Base-by-base conservation (phyloP, 2,888 invertebrate genomes). In the Sisyra nigra region DNA sequence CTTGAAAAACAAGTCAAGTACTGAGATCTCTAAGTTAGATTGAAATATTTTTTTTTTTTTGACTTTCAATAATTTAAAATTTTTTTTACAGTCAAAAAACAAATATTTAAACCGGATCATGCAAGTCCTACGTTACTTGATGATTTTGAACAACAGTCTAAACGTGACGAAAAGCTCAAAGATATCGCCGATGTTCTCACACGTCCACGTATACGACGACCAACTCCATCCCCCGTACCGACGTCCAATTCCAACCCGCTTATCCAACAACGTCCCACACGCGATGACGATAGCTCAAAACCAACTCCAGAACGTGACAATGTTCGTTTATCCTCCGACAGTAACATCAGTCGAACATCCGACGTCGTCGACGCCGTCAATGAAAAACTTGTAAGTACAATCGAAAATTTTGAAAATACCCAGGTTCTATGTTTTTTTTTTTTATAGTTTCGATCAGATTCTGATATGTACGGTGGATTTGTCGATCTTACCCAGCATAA, bases 101-200 rank as follows among this genome's bases (percentile, higher is more conserved):
- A 24, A 24, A 24, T 24, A 24, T 24, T 24, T 7, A 24, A 24
- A 24, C 24, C 24, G 3, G 24, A 42, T 13, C 37, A 48, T 7
- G 35, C 45, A 17, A 49, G 72, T 61, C 55, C 72, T 63, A 60
- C 65, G 43, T 51, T 65, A 19, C 47, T 66, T 48, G 48, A 49
- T 35, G 51, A 52, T 46, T 69, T 68, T 53, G 75, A 74, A 48
- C 62, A 65, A 47, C 67, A 68, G 46, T 61, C 62, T 40, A 69
- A 72, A 46, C 67, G 76, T 18, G 75, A 76, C 56, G 85, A 83
- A 54, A 79, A 85, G 55, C 67, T 86, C 49, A 76, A 85, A 49
- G 85, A 86, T 58, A 84, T 87, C 52, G 84, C 86, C 3, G 85
- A 82, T 41, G 84, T 85, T 13, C 70, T 86, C 51, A 86, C 86